Evolutionary conservation across 2,888 invertebrate species (phyloP).

Genomic region (Caenorhabditis japonica): DNA sequence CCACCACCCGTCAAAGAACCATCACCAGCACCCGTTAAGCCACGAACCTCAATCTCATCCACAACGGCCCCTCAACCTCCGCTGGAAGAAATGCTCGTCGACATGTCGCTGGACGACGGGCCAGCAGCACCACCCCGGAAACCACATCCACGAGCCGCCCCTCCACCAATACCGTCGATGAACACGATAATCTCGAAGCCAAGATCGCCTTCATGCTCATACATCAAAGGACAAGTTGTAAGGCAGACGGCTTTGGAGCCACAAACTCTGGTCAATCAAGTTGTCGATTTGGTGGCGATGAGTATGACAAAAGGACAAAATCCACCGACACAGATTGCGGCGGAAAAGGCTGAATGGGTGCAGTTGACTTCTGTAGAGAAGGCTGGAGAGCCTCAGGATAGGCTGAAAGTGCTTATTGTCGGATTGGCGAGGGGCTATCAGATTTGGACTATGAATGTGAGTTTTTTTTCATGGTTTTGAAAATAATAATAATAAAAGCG

Average conservation of each 20-base stretch:
- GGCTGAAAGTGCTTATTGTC: conserved; percentile 88
- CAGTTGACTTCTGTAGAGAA: conserved; percentile 59
- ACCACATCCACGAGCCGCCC: conserved; percentile 11
- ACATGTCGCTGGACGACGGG: conserved; percentile 32
- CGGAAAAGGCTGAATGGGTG: conserved; percentile 68
- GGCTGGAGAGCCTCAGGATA: conserved; percentile 79
- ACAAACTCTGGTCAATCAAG: conserved; percentile 31
- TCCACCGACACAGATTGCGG: conserved; percentile 23
- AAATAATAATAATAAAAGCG: not conserved
- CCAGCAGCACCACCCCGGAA: conserved; percentile 26
- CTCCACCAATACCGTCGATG: conserved; percentile 37
- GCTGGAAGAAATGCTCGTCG: conserved; percentile 32
- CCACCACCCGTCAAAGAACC: too few species aligned
- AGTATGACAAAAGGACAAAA: conserved; percentile 66
- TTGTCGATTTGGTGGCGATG: conserved; percentile 33
- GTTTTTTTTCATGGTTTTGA: conserved; percentile 39
- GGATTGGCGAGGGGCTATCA: conserved; percentile 91
- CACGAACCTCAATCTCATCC: too few species aligned
- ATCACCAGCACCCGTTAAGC: too few species aligned
- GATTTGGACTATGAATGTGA: conserved; percentile 79
- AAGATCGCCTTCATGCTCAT: conserved; percentile 23
- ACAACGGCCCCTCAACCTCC: too few species aligned
- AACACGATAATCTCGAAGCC: conserved; percentile 29
- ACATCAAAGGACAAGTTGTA: conserved; percentile 65
- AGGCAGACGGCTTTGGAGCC: conserved; percentile 50